A percentile compares a stretch with the other conserved stretches of the same genome.
Evolutionary conservation across 2,888 invertebrate species (phyloP).

Genomic region (Piscicola geometra): DNA sequence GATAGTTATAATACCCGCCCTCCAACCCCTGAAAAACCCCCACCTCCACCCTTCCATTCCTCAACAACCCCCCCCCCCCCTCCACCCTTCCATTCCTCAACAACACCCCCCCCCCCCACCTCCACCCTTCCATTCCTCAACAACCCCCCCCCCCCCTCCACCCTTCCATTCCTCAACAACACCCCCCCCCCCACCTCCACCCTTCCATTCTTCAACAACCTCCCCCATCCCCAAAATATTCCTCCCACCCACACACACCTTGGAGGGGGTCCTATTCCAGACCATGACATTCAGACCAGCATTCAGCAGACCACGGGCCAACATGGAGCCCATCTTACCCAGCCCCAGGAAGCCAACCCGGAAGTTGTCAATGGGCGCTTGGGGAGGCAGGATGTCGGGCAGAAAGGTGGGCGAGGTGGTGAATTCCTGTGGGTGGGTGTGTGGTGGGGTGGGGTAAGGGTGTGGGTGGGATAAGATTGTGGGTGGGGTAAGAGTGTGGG

Average conservation of each 20-base stretch:
- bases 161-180: neutral
- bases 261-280: slow-evolving; percentile 86
- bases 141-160: too few relatives aligned
- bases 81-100: too few relatives aligned
- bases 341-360: slow-evolving; percentile 91
- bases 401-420: slow-evolving; percentile 32
- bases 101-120: too few relatives aligned
- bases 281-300: slow-evolving; percentile 87
- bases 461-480: neutral
- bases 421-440: slow-evolving; percentile 23
- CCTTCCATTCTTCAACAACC: neutral
- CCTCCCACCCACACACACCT: slow-evolving; percentile 62
- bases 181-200: neutral
- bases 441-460: neutral
- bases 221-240: neutral
- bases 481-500: neutral
- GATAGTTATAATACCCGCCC: too few relatives aligned
- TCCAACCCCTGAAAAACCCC: too few relatives aligned
- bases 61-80: too few relatives aligned
- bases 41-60: too few relatives aligned
- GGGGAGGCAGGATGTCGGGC: slow-evolving; percentile 33
- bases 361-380: slow-evolving; percentile 60
- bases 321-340: slow-evolving; percentile 89
- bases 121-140: too few relatives aligned
- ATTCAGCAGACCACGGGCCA: slow-evolving; percentile 87